A percentile compares a stretch with the other conserved stretches of the same genome.
These are phyloP conservation scores for Vannuccia rotundouncinata DNA, from an alignment of 2,888 invertebrate species.

Conservation along the genomic window DNA sequence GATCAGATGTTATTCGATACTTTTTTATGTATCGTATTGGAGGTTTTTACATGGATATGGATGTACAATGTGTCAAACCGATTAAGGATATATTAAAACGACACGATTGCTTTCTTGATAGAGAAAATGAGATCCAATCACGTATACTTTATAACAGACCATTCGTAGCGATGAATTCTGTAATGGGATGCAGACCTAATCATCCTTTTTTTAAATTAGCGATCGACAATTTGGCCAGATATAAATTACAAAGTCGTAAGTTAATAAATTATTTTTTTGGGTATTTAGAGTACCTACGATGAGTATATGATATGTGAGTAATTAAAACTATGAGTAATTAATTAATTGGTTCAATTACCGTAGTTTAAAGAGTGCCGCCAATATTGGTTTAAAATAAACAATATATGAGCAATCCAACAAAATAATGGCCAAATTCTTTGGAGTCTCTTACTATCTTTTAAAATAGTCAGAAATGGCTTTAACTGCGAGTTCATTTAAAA, in stretches of 20 bases:
- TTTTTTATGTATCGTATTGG: constrained; percentile 11
- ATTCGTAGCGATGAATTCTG: background rate
- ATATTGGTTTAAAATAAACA: no score
- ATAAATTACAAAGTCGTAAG: background rate
- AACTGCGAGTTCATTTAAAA: no score
- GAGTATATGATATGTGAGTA: no score
- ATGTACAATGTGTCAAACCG: constrained; percentile 17
- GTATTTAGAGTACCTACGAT: no score
- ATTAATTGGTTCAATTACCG: no score
- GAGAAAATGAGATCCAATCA: constrained; percentile 16
- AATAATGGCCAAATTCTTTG: no score
- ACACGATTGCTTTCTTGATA: background rate
- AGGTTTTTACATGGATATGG: constrained; percentile 28
- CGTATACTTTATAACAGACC: background rate
- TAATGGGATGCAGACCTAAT: constrained; percentile 10
- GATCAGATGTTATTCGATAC: constrained; percentile 4
- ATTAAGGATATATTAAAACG: background rate
- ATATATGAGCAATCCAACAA: no score
- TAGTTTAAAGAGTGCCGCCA: no score
- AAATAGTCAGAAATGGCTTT: no score
- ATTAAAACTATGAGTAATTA: no score
- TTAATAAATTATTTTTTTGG: no score
- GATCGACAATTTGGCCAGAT: background rate
- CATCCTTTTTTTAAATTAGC: constrained; percentile 10
- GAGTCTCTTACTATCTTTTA: no score